Conservation (phyloP, 2,113 vertebrate species). For the Tinamus guttatus region DNA sequence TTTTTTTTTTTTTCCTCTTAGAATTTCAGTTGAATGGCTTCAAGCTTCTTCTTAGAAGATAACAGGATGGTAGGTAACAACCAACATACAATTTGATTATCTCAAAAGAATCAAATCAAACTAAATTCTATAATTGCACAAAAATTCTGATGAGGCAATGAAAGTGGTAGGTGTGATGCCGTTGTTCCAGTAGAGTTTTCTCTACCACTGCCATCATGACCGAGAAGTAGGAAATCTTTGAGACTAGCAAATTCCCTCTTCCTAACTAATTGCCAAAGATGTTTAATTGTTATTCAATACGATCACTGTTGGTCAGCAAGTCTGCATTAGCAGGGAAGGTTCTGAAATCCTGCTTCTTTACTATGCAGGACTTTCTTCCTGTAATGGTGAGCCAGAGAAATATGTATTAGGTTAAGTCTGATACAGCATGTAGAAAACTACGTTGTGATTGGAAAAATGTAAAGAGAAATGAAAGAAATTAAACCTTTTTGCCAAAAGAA, state of each 20-base stretch:
- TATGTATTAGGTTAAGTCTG: neutral
- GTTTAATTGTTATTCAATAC: neutral
- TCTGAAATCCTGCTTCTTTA: neutral
- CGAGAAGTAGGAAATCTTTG: neutral
- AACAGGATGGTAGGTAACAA: neutral
- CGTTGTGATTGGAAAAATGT: neutral
- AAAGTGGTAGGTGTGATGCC: neutral
- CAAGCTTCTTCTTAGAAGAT: neutral
- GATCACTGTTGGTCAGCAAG: neutral
- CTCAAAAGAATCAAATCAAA: too few species aligned
- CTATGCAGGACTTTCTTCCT: neutral
- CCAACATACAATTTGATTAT: too few species aligned
- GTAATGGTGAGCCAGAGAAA: neutral
- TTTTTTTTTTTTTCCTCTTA: neutral
- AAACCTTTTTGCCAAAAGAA: neutral
- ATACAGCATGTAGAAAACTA: neutral
- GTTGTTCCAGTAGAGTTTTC: neutral
- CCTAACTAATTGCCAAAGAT: conserved; percentile 5
- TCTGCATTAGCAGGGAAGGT: neutral
- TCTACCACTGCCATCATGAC: neutral
- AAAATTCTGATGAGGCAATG: neutral
- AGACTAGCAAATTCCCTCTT: conserved; percentile 34
- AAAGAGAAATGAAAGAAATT: neutral
- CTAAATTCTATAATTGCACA: neutral
- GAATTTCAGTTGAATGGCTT: neutral